These are phyloP conservation scores for Hozukius guyotensis DNA, from an alignment of 2,797 vertebrate species.

Conservation along the genomic window DNA sequence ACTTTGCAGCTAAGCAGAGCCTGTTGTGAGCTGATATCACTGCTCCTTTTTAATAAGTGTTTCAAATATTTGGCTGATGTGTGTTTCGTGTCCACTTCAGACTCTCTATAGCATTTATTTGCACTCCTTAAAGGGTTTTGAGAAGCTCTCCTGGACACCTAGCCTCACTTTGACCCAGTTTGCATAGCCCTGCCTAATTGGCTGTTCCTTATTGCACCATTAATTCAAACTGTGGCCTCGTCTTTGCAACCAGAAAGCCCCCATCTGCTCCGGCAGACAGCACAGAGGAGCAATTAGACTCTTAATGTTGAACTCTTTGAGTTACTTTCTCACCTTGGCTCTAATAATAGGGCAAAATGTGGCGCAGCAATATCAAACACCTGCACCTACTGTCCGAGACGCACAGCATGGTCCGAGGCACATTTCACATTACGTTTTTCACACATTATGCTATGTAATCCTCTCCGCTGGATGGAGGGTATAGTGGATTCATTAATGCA, in stretches of 20 bases:
- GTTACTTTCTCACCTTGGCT: slow-evolving; percentile 55
- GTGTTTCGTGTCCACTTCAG: slow-evolving; percentile 10
- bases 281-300: slow-evolving; percentile 57
- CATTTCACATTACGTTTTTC: slow-evolving; percentile 13
- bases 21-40: slow-evolving; percentile 20
- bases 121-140: slow-evolving; percentile 21
- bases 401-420: slow-evolving; percentile 2
- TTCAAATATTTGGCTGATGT: slow-evolving; percentile 14
- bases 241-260: slow-evolving; percentile 54
- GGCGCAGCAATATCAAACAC: slow-evolving; percentile 1
- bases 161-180: slow-evolving; percentile 51
- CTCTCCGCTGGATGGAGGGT: slow-evolving; percentile 12
- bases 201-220: slow-evolving; percentile 63
- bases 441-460: slow-evolving; percentile 11
- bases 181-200: slow-evolving; percentile 61
- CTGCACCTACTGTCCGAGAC: slow-evolving; percentile 1
- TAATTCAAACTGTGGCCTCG: slow-evolving; percentile 64
- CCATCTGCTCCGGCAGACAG: slow-evolving; percentile 66
- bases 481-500: slow-evolving; percentile 36
- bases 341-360: slow-evolving; percentile 52
- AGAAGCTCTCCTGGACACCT: slow-evolving; percentile 33
- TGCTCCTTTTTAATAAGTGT: background rate
- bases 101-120: slow-evolving; percentile 24
- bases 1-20: slow-evolving; percentile 26
- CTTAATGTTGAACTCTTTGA: slow-evolving; percentile 49